A percentile compares a stretch with the other conserved stretches of the same genome.
Evolutionary conservation across 2,888 invertebrate species (phyloP).

Genomic region (Monochamus alternatus): DNA sequence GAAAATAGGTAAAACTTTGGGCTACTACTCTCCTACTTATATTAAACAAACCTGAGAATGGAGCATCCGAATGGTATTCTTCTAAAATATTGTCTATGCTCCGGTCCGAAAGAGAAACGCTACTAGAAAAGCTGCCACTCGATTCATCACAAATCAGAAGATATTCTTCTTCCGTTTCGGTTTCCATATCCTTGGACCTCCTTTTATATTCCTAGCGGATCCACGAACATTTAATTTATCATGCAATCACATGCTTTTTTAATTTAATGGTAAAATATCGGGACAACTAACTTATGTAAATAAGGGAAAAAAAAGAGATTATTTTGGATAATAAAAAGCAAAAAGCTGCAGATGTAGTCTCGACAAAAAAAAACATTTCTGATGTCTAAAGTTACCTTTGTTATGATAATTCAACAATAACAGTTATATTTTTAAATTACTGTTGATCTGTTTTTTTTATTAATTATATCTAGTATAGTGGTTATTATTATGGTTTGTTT

Average conservation of each 20-base stretch:
- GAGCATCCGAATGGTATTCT: slow-evolving; percentile 88
- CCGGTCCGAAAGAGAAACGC: slow-evolving; percentile 81
- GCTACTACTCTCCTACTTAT: too few relatives aligned
- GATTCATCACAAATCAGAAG: slow-evolving; percentile 75
- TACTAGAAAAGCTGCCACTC: slow-evolving; percentile 83
- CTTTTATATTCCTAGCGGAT: slow-evolving; percentile 84
- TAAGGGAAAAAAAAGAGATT: slow-evolving; percentile 29
- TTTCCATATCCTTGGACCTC: slow-evolving; percentile 88
- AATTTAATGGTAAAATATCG: slow-evolving; percentile 41
- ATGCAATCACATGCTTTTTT: slow-evolving; percentile 48
- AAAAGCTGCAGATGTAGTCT: too few relatives aligned
- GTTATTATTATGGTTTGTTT: too few relatives aligned
- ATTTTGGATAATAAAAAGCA: too few relatives aligned
- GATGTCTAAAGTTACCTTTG: too few relatives aligned
- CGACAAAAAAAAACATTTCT: too few relatives aligned
- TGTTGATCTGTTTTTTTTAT: too few relatives aligned
- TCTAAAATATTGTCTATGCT: slow-evolving; percentile 89
- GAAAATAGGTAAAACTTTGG: too few relatives aligned
- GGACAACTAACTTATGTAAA: slow-evolving; percentile 36
- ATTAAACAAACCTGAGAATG: slow-evolving; percentile 83
- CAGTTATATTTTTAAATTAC: too few relatives aligned
- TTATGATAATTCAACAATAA: too few relatives aligned
- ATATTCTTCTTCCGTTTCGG: slow-evolving; percentile 79
- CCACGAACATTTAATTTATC: slow-evolving; percentile 49
- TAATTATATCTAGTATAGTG: too few relatives aligned